Base-by-base conservation (phyloP, 2,797 vertebrate genomes). In the Ambastaia sidthimunki region DNA sequence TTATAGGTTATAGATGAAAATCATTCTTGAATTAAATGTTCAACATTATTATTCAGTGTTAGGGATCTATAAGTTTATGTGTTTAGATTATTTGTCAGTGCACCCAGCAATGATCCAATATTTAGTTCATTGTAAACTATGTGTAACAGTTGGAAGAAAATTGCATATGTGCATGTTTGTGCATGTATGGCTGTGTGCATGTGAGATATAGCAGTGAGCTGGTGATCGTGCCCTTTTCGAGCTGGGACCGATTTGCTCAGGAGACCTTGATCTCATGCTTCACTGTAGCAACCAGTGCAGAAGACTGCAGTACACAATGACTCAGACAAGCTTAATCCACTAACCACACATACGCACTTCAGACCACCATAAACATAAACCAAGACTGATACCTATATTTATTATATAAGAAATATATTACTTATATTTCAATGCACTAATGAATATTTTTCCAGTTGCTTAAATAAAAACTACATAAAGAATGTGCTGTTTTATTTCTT, bases 251-350 rank as follows among this genome's bases (percentile, higher is more conserved):
- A 48, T 80, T 74, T 69, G 78, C 74, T 78, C 60, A 73, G 69
- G 75, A 82, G 76, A 82, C 75, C 74, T 54, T 50, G 55, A 60
- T n/a, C n/a, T n/a, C n/a, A n/a, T 3, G 54, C 54, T 74, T 80
- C 60, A 60, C 74, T 21, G 52, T 77, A 78, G 75, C 80, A 73
- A 78, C 68, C 62, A 74, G 62, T 11, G 21, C 63, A 21, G 70
- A 44, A 62, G 44, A 78, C 80, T 69, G 74, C 44, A 78, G 54
- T 52, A 78, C 52, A 82, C 62, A 72, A 73, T 82, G 80, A 74
- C 74, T 82, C 81, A 83, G 65, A 66, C 66, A 15, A 71, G 34
- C 72, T 71, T 66, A 60, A 41, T 62, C 59, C 31, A 13, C 10
- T 52, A 74, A 50, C 55, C 37, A 63, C 62, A 74, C 71, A 84